These are phyloP conservation scores for Graphium colonna DNA, from an alignment of 2,888 invertebrate genomes.

Conservation along the genomic window DNA sequence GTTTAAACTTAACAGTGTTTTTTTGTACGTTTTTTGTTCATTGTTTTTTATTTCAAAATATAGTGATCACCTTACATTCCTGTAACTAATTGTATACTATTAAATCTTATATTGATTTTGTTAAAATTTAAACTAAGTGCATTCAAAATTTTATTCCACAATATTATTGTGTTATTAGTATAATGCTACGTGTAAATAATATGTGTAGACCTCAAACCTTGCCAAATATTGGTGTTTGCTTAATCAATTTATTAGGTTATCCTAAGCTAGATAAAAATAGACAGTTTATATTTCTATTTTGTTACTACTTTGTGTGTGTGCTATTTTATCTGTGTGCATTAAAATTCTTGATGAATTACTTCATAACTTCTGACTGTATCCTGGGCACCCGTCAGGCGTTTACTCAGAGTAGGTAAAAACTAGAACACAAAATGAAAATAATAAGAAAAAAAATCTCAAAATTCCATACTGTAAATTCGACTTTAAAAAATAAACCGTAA, in stretches of 20 bases:
- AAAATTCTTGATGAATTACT: neutral
- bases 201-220: neutral
- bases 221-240: neutral
- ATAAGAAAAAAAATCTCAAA: constrained; percentile 1
- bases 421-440: constrained; percentile 13
- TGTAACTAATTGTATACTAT: no score
- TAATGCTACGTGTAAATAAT: neutral
- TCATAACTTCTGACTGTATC: constrained; percentile 8
- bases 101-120: no score
- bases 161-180: no score
- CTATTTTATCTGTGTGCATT: no score
- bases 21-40: no score
- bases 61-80: no score
- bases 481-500: neutral
- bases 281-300: neutral
- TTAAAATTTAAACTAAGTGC: no score
- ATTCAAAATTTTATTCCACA: no score
- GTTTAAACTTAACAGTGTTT: no score
- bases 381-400: constrained; percentile 7
- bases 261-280: neutral
- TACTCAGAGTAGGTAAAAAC: constrained; percentile 3
- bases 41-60: no score
- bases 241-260: neutral
- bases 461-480: neutral
- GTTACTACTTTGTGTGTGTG: constrained; percentile 7